These are phyloP conservation scores for Leptinotarsa texana DNA, from an alignment of 1,140 invertebrate species.

Conservation along the genomic window DNA sequence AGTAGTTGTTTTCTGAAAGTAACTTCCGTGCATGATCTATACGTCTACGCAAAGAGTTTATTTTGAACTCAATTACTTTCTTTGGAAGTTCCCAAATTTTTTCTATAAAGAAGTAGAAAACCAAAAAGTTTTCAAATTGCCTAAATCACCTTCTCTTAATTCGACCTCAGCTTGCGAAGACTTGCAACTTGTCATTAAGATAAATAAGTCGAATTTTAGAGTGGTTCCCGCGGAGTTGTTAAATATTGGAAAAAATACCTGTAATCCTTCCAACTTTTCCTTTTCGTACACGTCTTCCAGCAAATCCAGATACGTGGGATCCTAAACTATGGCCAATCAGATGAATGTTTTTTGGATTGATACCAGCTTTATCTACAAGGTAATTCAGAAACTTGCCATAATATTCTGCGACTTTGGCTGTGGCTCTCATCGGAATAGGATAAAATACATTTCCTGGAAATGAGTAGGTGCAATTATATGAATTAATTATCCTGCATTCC, in stretches of 20 bases:
- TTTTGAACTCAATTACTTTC: too few species aligned
- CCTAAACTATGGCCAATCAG: conserved; percentile 85
- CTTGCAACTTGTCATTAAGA: too few species aligned
- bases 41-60: too few species aligned
- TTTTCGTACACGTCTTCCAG: conserved; percentile 64
- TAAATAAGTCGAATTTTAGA: too few species aligned
- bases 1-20: too few species aligned
- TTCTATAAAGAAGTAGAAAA: background rate
- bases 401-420: conserved; percentile 65
- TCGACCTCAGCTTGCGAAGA: too few species aligned
- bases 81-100: too few species aligned
- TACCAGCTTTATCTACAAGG: conserved; percentile 58
- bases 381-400: conserved; percentile 65
- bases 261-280: conserved; percentile 66
- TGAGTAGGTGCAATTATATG: too few species aligned
- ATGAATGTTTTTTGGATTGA: conserved; percentile 63
- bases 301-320: conserved; percentile 85
- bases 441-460: conserved; percentile 65
- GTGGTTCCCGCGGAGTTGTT: background rate
- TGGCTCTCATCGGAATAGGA: conserved; percentile 66
- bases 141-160: background rate
- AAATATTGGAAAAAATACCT: conserved; percentile 49
- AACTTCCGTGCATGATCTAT: too few species aligned
- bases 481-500: too few species aligned
- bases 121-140: background rate